Conservation (phyloP, 2,113 vertebrate genomes). For the Calidris pygmaea region DNA sequence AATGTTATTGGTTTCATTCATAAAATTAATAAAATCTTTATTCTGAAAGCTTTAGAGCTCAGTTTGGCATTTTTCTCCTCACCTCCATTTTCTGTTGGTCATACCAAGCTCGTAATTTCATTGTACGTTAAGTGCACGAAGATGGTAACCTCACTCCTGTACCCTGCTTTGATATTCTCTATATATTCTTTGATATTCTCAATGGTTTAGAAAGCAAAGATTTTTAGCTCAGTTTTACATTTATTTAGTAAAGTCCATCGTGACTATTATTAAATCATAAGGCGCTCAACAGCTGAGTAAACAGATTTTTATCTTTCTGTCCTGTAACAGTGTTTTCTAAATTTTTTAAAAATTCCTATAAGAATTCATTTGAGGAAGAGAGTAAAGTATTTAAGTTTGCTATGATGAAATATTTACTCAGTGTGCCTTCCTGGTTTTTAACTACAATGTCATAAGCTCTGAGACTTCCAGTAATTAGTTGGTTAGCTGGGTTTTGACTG, state of each 20-base stretch:
- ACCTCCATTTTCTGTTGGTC: neutral
- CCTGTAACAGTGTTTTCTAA: neutral
- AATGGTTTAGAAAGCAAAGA: neutral
- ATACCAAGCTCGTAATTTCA: neutral
- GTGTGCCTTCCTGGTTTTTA: neutral
- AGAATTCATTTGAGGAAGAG: neutral
- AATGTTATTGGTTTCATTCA: neutral
- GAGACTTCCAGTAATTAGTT: neutral
- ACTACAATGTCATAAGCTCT: neutral
- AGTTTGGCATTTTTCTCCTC: neutral
- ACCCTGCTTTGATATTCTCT: neutral
- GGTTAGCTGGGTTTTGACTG: neutral
- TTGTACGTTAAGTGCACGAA: neutral
- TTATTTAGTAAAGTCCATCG: neutral
- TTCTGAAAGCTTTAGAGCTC: neutral
- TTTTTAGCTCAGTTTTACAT: neutral
- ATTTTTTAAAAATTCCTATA: neutral
- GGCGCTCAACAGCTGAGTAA: neutral
- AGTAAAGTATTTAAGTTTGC: neutral
- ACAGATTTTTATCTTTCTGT: neutral
- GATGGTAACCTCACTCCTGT: neutral
- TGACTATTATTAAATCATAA: neutral
- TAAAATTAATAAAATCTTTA: neutral
- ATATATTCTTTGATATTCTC: neutral
- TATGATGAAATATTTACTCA: neutral